A percentile compares a stretch with the other conserved stretches of the same genome.
phyloP scores from a whole-genome alignment of 2,888 invertebrate genomes.

The Sericinus montela region DNA sequence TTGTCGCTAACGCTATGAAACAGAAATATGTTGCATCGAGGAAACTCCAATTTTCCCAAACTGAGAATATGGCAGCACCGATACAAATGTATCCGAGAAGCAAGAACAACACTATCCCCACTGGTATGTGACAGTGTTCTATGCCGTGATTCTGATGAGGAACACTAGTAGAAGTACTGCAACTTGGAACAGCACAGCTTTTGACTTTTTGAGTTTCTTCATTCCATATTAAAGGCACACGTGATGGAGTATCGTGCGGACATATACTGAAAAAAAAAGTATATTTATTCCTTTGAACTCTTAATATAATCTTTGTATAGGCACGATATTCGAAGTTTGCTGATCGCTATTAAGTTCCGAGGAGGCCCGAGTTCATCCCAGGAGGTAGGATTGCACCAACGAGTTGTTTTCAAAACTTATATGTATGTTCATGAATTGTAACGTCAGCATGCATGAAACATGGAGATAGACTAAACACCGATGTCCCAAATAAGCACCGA shows the following conservation, averaged over 20 bases:
- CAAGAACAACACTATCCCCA: conserved; percentile 81
- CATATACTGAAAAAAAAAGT: conserved; percentile 54
- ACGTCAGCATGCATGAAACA: too few species aligned
- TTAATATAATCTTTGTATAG: too few species aligned
- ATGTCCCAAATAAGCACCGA: too few species aligned
- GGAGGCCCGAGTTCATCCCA: too few species aligned
- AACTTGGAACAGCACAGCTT: conserved; percentile 59
- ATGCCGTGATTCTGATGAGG: conserved; percentile 50
- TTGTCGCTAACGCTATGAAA: conserved; percentile 90
- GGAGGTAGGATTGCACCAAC: too few species aligned
- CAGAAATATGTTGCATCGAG: conserved; percentile 91
- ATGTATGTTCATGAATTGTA: too few species aligned
- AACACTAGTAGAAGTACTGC: conserved; percentile 52
- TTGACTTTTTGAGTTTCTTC: conserved; percentile 62
- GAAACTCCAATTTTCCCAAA: conserved; percentile 90
- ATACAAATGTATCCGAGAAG: conserved; percentile 86
- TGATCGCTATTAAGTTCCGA: too few species aligned
- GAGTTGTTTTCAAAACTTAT: too few species aligned
- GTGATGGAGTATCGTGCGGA: conserved; percentile 86
- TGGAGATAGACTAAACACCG: too few species aligned
- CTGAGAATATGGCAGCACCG: conserved; percentile 87
- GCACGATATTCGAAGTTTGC: too few species aligned
- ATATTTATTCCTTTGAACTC: too few species aligned
- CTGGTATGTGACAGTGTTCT: conserved; percentile 68
- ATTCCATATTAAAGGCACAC: conserved; percentile 86